Evolutionary conservation across 64 coral and sea anemone species (phyloP).

Genomic region (Astreopora myriophthalma): DNA sequence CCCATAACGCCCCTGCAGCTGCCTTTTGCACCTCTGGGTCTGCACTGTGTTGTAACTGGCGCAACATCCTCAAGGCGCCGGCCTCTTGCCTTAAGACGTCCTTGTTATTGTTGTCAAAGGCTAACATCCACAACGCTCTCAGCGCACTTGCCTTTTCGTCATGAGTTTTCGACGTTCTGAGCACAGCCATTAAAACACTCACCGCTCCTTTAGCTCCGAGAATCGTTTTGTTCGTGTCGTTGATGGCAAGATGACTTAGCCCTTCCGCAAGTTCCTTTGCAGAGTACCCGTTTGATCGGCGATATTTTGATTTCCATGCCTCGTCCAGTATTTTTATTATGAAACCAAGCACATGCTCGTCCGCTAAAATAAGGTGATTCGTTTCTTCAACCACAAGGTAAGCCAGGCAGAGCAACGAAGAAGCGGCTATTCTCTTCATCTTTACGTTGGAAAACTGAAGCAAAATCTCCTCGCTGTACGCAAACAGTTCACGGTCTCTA

Average conservation of each 20-base stretch:
- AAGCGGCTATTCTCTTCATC: neutral
- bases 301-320: neutral
- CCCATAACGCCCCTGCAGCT: constrained; percentile 74
- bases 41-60: constrained; percentile 6
- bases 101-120: constrained; percentile 67
- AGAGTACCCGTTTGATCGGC: neutral
- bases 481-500: constrained; percentile 1
- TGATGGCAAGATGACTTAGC: neutral
- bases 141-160: constrained; percentile 5
- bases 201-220: constrained; percentile 49
- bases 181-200: constrained; percentile 23
- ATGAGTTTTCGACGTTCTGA: constrained; percentile 30
- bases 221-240: constrained; percentile 58
- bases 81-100: constrained; percentile 1
- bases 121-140: constrained; percentile 54
- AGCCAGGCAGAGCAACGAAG: neutral
- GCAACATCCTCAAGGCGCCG: neutral
- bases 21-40: constrained; percentile 62
- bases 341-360: constrained; percentile 1
- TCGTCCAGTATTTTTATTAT: neutral
- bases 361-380: neutral
- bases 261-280: constrained; percentile 47
- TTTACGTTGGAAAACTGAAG: constrained; percentile 16
- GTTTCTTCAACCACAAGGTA: constrained; percentile 14
- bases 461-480: neutral